Evolutionary conservation across 1,140 invertebrate genomes (phyloP), one percentile per base, ranked within the genome.

Genomic region (Hetaerina americana): DNA sequence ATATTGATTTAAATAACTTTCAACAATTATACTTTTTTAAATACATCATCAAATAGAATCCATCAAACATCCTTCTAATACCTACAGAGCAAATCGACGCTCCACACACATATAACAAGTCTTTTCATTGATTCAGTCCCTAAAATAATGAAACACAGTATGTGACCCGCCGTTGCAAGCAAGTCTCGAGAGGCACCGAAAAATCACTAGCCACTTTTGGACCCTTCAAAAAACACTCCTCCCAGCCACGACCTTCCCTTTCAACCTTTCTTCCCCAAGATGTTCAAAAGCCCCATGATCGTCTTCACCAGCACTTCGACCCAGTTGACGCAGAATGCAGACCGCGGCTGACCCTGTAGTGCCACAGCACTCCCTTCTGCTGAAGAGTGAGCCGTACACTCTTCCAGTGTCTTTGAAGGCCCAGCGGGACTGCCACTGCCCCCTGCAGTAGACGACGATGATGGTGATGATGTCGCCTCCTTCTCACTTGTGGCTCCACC

Each of bases 201-300:
- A 5, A 57, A 57, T 57, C 40, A 57, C 40, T 18, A 57, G 40
- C 40, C 40, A 57, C n/a, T n/a, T n/a, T n/a, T n/a, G n/a, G n/a
- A n/a, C n/a, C n/a, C n/a, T n/a, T n/a, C n/a, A n/a, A n/a, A n/a
- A n/a, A n/a, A n/a, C n/a, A n/a, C n/a, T 57, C 15, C 40, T 57
- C 15, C 40, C 15, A 57, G 15, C 40, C 40, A 18, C 40, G 10
- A 57, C 10, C 22, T 57, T n/a, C n/a, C 15, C 2, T 18, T 8
- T 27, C 28, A 69, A 6, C 28, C 68, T 28, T 69, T 69, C 28
- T 69, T 69, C 68, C 28, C 68, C 68, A 69, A 12, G 28, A 69
- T 27, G 5, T n/a, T 27, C 18, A 28, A 27, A 0, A 69, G 68
- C 28, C 28, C 68, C 15, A 27, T 28, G 6, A 69, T 69, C 28